Evolutionary conservation across 2,888 invertebrate genomes (phyloP), one percentile per base, ranked within the genome.

Genomic region (Zhuqinia jingwanae): DNA sequence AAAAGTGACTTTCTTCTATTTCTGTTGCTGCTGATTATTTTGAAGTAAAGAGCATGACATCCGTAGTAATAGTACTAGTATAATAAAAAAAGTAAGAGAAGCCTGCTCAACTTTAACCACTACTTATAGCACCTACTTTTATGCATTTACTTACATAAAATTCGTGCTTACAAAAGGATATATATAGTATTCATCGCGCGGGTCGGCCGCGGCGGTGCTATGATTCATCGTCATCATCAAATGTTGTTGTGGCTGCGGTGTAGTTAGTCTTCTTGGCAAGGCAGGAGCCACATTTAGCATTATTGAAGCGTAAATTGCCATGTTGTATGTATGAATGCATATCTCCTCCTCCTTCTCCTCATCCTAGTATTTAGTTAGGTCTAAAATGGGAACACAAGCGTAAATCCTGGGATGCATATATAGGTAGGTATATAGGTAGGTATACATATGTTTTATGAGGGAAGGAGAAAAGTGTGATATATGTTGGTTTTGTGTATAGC

Each of bases 251-350:
- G 78, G 85, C 78, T 78, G 85, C 36, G 78, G 85, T 84, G 45
- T 53, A 30, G 79, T 79, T 60, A 77, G 42, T 76, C 25, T 65
- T 53, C 42, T 76, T 65, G 63, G 53, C 78, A 63, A 82, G 30
- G 36, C 73, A 47, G 56, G 73, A 73, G 76, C 83, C 83, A 76
- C 83, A 83, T 77, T 83, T 53, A 83, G 60, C 85, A 85, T 85
- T 85, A 85, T 78, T 85, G 85, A 85, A 85, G 85, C 85, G 85
- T 85, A 85, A 85, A 85, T 85, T 73, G 70, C 70, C 85, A 85
- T 77, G 68, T 77, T 47, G 68, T 82, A 20, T 70, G 56, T 68
- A 17, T 65, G 30, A 65, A 65, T n/a, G 11, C 20, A 17, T 8
- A 53, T 11, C 47, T 47, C 3, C 47, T 47, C 10, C 47, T 63